Evolutionary conservation across 2,888 invertebrate genomes (phyloP), one percentile per base, ranked within the genome.

Genomic region (Brachynemurus nebulosus): DNA sequence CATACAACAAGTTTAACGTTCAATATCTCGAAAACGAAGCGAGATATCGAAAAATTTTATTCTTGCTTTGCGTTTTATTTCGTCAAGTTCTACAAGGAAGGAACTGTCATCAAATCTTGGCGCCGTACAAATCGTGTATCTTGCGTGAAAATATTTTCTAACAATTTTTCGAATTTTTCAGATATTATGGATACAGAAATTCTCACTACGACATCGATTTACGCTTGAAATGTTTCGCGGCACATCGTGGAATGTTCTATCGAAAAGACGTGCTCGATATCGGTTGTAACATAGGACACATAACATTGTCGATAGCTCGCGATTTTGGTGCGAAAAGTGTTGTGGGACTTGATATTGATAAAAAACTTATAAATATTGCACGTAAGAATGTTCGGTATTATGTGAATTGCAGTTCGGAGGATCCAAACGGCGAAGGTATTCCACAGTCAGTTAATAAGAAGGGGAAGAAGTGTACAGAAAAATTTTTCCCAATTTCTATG

Each of bases 251-350:
- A 55, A 72, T 95, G 58, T 95, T 97, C 62, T 72, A 79, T 50
- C 81, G 81, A 51, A 93, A 89, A 65, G 88, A 91, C 64, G 83
- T 97, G 36, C 69, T 98, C 50, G 98, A 98, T 60, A 86, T 98
- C 58, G 98, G 98, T 12, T 98, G 97, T 65, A 98, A 98, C 66
- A 86, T 91, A 48, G 98, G 98, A 1, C 90, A 93, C 61, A 78
- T 98, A 53, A 92, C 97, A 8, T 74, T 96, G 33, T 80, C 85
- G 0, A 75, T 98, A 40, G 97, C 92, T 0, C 73, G 86, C 49
- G 85, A 90, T 55, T 80, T 89, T 53, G 73, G 78, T 25, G 93
- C 96, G 2, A 77, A 77, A 49, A 83, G 84, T 51, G 83, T 96
- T 45, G 74, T 86, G 45, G 98, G 97, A 47, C 81, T 97, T 52